These are phyloP conservation scores for Drosophila murphyi DNA, from an alignment of 1,140 invertebrate species.

Conservation along the genomic window DNA sequence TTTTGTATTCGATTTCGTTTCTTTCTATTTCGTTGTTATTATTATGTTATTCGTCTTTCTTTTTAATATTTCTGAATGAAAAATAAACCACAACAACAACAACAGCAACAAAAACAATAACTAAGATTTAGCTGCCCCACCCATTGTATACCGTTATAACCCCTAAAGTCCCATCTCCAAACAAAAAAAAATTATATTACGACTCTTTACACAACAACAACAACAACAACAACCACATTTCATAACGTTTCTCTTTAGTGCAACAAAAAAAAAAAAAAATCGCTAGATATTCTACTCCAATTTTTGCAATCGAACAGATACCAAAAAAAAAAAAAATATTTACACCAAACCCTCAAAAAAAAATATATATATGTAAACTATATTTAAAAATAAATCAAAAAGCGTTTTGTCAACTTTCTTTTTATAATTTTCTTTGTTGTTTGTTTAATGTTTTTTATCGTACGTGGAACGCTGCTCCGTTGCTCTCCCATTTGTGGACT, in stretches of 20 bases:
- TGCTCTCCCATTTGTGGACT: slow-evolving; percentile 77
- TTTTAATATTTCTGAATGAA: slow-evolving; percentile 30
- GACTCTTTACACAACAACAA: slow-evolving; percentile 69
- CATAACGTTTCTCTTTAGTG: slow-evolving; percentile 72
- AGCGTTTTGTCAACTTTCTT: slow-evolving; percentile 72
- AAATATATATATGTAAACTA: slow-evolving; percentile 35
- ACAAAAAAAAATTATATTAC: slow-evolving; percentile 14
- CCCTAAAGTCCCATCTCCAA: slow-evolving; percentile 27
- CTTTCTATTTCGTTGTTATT: slow-evolving; percentile 17
- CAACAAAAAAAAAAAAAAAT: slow-evolving; percentile 45
- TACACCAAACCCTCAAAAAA: slow-evolving; percentile 28
- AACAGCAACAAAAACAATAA: slow-evolving; percentile 60
- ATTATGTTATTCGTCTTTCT: slow-evolving; percentile 27
- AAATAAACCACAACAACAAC: slow-evolving; percentile 51
- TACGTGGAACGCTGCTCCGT: slow-evolving; percentile 86
- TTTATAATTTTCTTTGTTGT: slow-evolving; percentile 83
- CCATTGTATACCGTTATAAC: slow-evolving; percentile 35
- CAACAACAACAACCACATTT: slow-evolving; percentile 74
- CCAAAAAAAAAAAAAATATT: slow-evolving; percentile 30
- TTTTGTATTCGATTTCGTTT: slow-evolving; percentile 9
- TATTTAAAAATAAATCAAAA: slow-evolving; percentile 58
- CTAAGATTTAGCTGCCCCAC: slow-evolving; percentile 43
- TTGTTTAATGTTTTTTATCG: slow-evolving; percentile 85
- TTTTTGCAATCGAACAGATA: slow-evolving; percentile 43
- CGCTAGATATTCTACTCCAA: slow-evolving; percentile 46